These are phyloP conservation scores for Machimus atricapillus DNA, from an alignment of 2,888 invertebrate genomes.

Conservation along the genomic window DNA sequence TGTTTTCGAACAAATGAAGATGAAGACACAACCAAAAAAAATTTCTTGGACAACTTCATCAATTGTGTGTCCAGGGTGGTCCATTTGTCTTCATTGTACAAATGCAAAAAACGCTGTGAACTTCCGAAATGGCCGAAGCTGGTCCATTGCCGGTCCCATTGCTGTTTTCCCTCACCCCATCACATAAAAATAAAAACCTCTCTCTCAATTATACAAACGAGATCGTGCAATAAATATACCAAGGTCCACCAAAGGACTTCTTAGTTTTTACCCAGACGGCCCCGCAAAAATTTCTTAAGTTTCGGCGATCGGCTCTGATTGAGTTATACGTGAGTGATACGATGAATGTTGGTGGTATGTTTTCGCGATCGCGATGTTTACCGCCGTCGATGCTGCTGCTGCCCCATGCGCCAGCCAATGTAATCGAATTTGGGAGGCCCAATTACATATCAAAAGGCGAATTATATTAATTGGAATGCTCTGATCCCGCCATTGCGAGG, in stretches of 20 bases:
- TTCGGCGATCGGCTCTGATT: conserved; percentile 35
- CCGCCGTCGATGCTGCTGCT: not conserved
- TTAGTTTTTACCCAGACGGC: conserved; percentile 12
- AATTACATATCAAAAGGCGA: conserved; percentile 28
- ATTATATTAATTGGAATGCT: conserved; percentile 42
- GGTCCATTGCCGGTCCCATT: not conserved
- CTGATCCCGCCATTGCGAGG: not conserved
- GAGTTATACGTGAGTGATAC: conserved; percentile 39
- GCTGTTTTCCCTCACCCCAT: conserved; percentile 28
- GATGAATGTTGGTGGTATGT: conserved; percentile 42
- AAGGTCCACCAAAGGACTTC: conserved; percentile 20
- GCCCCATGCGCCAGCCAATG: not conserved
- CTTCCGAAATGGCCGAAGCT: conserved; percentile 25
- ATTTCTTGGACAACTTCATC: conserved; percentile 45
- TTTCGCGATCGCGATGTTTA: conserved; percentile 33
- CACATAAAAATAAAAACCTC: conserved; percentile 49
- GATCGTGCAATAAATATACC: conserved; percentile 50
- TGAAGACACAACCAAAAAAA: not conserved
- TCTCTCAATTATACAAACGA: conserved; percentile 50
- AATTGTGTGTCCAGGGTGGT: conserved; percentile 45
- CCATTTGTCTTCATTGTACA: conserved; percentile 42
- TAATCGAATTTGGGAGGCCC: conserved; percentile 39
- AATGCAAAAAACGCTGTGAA: conserved; percentile 35
- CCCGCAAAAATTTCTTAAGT: not conserved
- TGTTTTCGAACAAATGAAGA: conserved; percentile 36